Evolutionary conservation across 2,113 vertebrate genomes (phyloP).

Genomic region (Ptyas mucosa): DNA sequence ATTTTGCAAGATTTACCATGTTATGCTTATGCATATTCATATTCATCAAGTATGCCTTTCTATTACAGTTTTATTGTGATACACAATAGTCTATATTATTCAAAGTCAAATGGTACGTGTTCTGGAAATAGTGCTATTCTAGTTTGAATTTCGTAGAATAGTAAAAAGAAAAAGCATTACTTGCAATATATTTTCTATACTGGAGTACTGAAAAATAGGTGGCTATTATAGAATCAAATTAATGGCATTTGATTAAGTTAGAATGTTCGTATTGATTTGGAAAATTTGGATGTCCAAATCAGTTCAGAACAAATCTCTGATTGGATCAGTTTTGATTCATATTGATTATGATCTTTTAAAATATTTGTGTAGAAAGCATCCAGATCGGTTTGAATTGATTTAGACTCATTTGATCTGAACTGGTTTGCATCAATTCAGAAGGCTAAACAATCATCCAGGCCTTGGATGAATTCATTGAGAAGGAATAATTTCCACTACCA

Average conservation of each 20-base stretch:
- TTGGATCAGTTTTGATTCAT: neutral
- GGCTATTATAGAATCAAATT: neutral
- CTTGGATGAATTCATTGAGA: neutral
- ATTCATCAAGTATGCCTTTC: neutral
- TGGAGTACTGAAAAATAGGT: neutral
- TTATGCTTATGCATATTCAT: neutral
- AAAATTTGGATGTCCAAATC: neutral
- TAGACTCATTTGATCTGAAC: neutral
- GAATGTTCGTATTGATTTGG: neutral
- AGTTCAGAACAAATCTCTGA: neutral
- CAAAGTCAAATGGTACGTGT: neutral
- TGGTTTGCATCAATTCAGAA: neutral
- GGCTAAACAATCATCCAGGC: neutral
- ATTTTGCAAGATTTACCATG: neutral
- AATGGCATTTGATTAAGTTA: neutral
- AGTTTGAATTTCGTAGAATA: neutral
- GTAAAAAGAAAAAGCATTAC: neutral
- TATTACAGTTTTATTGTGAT: neutral
- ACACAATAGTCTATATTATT: neutral
- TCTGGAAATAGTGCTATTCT: neutral
- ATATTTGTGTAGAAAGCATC: neutral
- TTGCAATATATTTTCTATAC: neutral
- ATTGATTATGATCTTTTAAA: neutral
- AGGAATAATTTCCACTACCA: neutral
- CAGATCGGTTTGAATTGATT: neutral